phyloP scores from a whole-genome alignment of 2,113 vertebrate genomes.

The Symphodus melops region DNA sequence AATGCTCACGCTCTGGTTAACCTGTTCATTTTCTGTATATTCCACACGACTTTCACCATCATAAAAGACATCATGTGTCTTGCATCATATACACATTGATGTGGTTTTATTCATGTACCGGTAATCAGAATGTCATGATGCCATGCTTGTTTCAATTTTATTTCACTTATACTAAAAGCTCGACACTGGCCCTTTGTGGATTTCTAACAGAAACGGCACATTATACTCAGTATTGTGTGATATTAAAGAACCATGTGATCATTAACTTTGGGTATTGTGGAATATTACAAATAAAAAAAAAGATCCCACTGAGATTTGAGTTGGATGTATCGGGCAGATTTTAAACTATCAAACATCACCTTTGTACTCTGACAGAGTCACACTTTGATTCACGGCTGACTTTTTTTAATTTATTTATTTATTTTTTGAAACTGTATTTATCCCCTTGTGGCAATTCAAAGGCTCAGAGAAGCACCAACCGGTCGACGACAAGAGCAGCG shows the following conservation, averaged over 20 bases:
- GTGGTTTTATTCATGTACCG: conserved; percentile 44
- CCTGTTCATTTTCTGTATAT: conserved; percentile 28
- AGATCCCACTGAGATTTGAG: conserved; percentile 45
- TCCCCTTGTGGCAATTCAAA: no score
- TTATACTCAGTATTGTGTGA: conserved; percentile 22
- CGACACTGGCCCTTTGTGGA: conserved; percentile 22
- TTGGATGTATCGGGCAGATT: conserved; percentile 76
- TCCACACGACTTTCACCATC: conserved; percentile 31
- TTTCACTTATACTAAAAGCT: conserved; percentile 46
- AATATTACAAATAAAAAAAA: conserved; percentile 7
- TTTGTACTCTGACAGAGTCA: conserved; percentile 14
- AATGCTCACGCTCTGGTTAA: conserved; percentile 35
- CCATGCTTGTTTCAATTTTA: conserved; percentile 43
- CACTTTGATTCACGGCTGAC: conserved; percentile 19
- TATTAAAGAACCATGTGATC: conserved; percentile 23
- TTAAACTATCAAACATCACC: conserved; percentile 55
- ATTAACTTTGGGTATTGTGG: conserved; percentile 18
- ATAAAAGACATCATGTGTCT: conserved; percentile 22
- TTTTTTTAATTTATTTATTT: no score
- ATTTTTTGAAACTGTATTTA: no score
- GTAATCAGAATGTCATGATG: conserved; percentile 41
- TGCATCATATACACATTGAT: conserved; percentile 23
- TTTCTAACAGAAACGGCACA: conserved; percentile 21
- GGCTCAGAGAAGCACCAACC: no score
- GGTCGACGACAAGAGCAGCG: no score